Conservation (phyloP, 2,888 invertebrate species). For the Noctua pronuba region DNA sequence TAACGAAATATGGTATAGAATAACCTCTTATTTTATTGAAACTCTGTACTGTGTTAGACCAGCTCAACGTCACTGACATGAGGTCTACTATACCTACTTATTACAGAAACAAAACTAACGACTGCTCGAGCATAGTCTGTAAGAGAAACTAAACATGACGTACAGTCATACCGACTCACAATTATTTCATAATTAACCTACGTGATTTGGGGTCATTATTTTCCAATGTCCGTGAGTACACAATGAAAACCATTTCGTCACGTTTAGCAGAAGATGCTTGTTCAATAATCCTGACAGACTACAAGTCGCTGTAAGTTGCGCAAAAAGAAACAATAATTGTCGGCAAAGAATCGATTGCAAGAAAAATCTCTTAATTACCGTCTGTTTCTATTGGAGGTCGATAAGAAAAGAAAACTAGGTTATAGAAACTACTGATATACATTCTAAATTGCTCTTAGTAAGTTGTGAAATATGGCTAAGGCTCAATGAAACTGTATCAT, state of each 20-base stretch:
- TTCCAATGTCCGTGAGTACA: constrained; percentile 40
- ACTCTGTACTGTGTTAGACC: neutral
- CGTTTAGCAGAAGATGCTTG: constrained; percentile 54
- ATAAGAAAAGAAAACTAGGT: constrained; percentile 42
- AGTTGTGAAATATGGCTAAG: constrained; percentile 28
- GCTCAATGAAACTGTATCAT: constrained; percentile 20
- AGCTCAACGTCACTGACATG: neutral
- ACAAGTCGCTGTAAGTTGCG: constrained; percentile 25
- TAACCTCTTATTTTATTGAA: too few species aligned
- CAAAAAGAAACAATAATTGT: constrained; percentile 33
- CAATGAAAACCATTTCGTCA: constrained; percentile 59
- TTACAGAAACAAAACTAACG: neutral
- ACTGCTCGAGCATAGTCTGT: neutral
- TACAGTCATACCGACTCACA: neutral
- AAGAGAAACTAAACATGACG: constrained; percentile 2
- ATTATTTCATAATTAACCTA: constrained; percentile 58
- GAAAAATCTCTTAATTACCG: constrained; percentile 42
- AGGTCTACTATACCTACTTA: neutral
- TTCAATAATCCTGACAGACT: constrained; percentile 40
- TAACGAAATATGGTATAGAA: neutral
- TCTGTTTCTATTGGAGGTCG: constrained; percentile 29
- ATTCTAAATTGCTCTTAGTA: constrained; percentile 34
- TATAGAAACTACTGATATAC: constrained; percentile 41
- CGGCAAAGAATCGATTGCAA: constrained; percentile 33
- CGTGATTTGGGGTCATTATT: constrained; percentile 61